These are phyloP conservation scores for Trissolcus japonicus DNA, from an alignment of 2,888 invertebrate species.

Conservation along the genomic window DNA sequence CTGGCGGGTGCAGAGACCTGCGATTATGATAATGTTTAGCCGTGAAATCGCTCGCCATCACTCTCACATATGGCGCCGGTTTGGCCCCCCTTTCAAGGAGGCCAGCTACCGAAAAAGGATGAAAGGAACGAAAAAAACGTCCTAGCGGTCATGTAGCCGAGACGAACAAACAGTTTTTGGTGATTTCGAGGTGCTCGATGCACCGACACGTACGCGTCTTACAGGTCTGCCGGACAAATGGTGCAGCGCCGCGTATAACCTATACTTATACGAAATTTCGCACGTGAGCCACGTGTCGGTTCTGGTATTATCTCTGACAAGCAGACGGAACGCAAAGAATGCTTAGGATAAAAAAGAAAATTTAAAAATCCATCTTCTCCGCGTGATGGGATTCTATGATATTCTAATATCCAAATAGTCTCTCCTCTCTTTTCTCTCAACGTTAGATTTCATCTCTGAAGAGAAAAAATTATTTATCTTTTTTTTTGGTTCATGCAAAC, in stretches of 20 bases:
- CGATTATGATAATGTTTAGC: constrained; percentile 56
- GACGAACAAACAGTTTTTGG: constrained; percentile 51
- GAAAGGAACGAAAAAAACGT: constrained; percentile 18
- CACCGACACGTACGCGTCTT: constrained; percentile 64
- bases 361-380: constrained; percentile 42
- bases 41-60: constrained; percentile 45
- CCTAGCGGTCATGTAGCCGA: constrained; percentile 20
- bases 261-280: constrained; percentile 65
- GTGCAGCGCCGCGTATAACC: constrained; percentile 38
- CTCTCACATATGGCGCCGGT: constrained; percentile 49
- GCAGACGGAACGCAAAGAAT: constrained; percentile 55
- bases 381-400: constrained; percentile 28
- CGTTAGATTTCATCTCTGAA: constrained; percentile 33
- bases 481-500: neutral
- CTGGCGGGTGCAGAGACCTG: constrained; percentile 43
- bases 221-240: constrained; percentile 61
- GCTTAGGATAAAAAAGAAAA: constrained; percentile 47
- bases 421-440: neutral
- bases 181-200: constrained; percentile 61
- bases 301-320: constrained; percentile 61
- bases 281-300: constrained; percentile 66
- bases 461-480: no score
- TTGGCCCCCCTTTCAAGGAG: constrained; percentile 26
- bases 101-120: constrained; percentile 44
- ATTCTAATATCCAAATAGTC: constrained; percentile 43